These are phyloP conservation scores for Drosophila nannoptera DNA, from an alignment of 1,140 invertebrate species.

Conservation along the genomic window DNA sequence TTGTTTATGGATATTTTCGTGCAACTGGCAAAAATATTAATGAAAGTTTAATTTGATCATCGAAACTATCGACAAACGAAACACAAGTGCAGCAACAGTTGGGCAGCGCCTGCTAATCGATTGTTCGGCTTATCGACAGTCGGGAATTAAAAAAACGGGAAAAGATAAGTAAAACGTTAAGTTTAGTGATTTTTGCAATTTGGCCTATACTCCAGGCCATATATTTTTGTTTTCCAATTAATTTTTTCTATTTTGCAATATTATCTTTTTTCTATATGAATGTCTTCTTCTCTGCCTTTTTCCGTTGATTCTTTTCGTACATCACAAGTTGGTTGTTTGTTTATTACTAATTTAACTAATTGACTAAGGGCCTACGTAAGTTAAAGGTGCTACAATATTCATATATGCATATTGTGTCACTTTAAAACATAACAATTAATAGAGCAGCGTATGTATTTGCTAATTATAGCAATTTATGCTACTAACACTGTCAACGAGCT, in stretches of 20 bases:
- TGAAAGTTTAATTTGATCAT: too few relatives aligned
- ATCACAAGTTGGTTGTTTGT: constrained; percentile 68
- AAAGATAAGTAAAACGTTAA: constrained; percentile 6
- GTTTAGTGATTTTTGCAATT: constrained; percentile 21
- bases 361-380: constrained; percentile 31
- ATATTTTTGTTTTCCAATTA: constrained; percentile 4
- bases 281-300: constrained; percentile 62
- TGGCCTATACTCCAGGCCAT: neutral
- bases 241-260: neutral
- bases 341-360: constrained; percentile 66
- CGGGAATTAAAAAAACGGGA: constrained; percentile 4
- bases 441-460: constrained; percentile 30
- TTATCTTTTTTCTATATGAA: constrained; percentile 8
- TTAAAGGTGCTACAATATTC: constrained; percentile 4
- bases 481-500: constrained; percentile 49
- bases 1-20: too few relatives aligned
- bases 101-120: constrained; percentile 5
- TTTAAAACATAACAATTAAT: constrained; percentile 68
- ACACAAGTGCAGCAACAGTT: constrained; percentile 3
- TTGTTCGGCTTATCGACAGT: constrained; percentile 19
- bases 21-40: too few relatives aligned
- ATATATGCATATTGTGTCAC: constrained; percentile 12
- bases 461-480: constrained; percentile 29
- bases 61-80: constrained; percentile 3
- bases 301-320: constrained; percentile 53